These are phyloP conservation scores for Pontoporia blainvillei DNA, from an alignment of 2,113 vertebrate genomes.

Conservation along the genomic window DNA sequence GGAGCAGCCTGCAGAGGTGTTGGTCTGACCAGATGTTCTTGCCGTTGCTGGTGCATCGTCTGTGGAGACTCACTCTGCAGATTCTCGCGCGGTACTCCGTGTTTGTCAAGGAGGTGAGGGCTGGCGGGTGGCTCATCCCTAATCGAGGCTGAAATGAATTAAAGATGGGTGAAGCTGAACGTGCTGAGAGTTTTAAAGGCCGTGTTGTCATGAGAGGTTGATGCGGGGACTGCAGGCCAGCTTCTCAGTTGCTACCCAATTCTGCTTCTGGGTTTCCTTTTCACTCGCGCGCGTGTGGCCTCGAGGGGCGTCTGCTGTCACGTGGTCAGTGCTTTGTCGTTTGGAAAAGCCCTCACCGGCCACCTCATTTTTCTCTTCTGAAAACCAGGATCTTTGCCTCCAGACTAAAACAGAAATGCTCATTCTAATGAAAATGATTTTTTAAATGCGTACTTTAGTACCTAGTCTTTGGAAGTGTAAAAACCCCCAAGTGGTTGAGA, in stretches of 20 bases:
- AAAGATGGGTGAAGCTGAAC: background rate
- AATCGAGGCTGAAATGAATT: background rate
- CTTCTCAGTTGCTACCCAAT: no score
- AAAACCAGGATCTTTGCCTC: background rate
- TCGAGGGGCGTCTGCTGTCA: fast-evolving
- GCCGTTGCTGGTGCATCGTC: slow-evolving; percentile 87
- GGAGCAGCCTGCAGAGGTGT: slow-evolving; percentile 88
- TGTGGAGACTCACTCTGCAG: slow-evolving; percentile 95
- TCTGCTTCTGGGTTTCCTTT: no score
- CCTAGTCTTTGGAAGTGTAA: background rate
- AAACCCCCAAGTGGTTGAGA: background rate
- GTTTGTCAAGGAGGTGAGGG: slow-evolving; percentile 90
- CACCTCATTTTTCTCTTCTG: background rate
- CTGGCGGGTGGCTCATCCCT: background rate
- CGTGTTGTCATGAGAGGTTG: background rate
- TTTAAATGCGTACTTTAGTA: background rate
- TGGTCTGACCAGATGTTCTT: slow-evolving; percentile 94
- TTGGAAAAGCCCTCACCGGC: background rate
- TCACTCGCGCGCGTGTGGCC: fast-evolving
- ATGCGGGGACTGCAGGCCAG: fast-evolving
- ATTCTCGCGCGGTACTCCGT: slow-evolving; percentile 90
- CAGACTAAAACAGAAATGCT: background rate
- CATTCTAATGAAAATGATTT: background rate
- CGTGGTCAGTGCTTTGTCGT: background rate
- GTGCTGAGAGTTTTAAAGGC: background rate